Base-by-base conservation (phyloP, 2,113 vertebrate species). In the Pluvialis apricaria region DNA sequence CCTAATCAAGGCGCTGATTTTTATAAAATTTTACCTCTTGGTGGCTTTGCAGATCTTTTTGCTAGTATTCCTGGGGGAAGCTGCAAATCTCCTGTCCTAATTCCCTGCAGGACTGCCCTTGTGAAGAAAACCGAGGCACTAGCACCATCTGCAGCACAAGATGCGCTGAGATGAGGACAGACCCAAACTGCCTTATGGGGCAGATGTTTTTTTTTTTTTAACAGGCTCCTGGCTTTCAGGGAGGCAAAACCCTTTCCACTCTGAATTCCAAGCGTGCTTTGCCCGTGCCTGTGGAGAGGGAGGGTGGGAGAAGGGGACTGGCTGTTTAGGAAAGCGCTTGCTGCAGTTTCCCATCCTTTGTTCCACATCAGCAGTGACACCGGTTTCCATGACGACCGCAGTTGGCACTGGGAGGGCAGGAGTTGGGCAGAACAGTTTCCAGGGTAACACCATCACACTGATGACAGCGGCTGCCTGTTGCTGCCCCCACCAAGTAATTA, bases 401-500 rank as follows among this genome's bases (percentile, higher is more conserved):
- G 78, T 47, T 88, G 91, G 91, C 89, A 24, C 91, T 3, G 49
- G 89, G 38, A 55, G 87, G 82, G 79, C 93, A 88, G 89, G 79
- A 88, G 79, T 32, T 76, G 93, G 92, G 94, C 97, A 94, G 76
- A 72, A 17, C 85, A n/a, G 96, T 97, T 94, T 73, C 94, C 95
- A 93, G 80, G 94, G 96, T 22, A 93, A 96, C 94, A 79, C 86
- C 36, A 22, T 17, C 93, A 12, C n/a, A 2, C 36, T 11, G 19
- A 16, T 47, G 93, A 91, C 44, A 61, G 97, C 97, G 2, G 1
- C 54, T 47, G 82, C 94, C 75, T 92, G 79, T 51, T 70, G 85
- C 92, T 93, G 79, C 82, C 79, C 94, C 62, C 66, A 10, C 65
- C 0, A 1, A 81, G 40, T 28, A 14, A 86, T 61, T 11, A 38